Evolutionary conservation across 2,888 invertebrate species (phyloP), one percentile per base, ranked within the genome.

Genomic region (Octodonta nipae): DNA sequence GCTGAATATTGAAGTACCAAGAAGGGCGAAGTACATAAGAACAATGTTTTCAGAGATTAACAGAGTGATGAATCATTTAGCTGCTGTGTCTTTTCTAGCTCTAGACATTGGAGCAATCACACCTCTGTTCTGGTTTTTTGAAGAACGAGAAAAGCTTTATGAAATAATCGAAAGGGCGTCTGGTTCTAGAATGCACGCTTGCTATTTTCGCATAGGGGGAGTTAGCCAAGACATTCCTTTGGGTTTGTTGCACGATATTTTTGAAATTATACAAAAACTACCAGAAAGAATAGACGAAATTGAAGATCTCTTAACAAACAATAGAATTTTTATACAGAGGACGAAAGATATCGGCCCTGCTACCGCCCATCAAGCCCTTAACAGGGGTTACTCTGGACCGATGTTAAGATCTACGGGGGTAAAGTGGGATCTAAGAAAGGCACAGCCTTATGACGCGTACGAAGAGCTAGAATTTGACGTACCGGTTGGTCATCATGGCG

Each of bases 81-180:
- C 87, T 62, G 80, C 77, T 32, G 58, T 84, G 26, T 73, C 76
- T 0, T 50, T 48, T 37, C 77, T 83, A 37, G 69, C 80, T 13
- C 64, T 91, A 10, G 89, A 91, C 52, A 71, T 83, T 13, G 89
- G 89, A 13, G 87, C 79, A 3, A 77, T 91, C 43, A 86, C 88
- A 1, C 89, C 89, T 1, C 78, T 87, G 51, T 88, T 91, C 60
- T 91, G 88, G 87, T 67, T 86, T 53, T 87, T 86, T 56, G 87
- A 89, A 60, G 89, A 86, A 60, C 68, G 86, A 29, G 87, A 87
- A 61, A 87, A 87, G 62, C 60, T 87, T 39, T 78, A 81, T 61
- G 89, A 91, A 58, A 71, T 86, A 44, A 84, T 77, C 51, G 89
- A 91, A 56, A 67, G 87, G 40, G 75, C 78, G 1, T 81, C 78